Base-by-base conservation (phyloP, 2,113 vertebrate species). In the Nicator chloris region DNA sequence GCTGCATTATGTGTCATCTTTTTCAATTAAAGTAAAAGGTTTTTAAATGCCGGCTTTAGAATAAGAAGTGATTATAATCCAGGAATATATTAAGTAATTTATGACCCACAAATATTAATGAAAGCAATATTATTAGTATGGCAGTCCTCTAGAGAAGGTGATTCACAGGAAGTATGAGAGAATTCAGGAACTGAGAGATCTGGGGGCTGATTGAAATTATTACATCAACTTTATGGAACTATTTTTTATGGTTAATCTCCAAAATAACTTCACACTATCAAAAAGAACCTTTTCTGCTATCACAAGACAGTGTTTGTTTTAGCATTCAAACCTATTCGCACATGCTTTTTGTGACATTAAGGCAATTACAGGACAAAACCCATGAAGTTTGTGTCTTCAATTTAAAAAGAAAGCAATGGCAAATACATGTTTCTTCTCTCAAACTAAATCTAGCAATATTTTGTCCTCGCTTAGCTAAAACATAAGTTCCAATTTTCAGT, bases 1-100 rank as follows among this genome's bases (percentile, higher is more conserved):
- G 13, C 26, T 44, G 10, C n/a, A 42, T 71, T 60, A 5, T 39
- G 2, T 24, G 8, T 5, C 1, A 0, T 0, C 4, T 45, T 49
- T 68, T 69, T 35, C 24, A 70, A 28, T 54, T 84, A 71, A 50
- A 59, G 64, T 37, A 81, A 63, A 63, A 60, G 11, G 1, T 51
- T 78, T 68, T 44, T 16, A 75, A 82, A 79, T 23, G 5, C 6
- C 69, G 13, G 1, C 2, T 57, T 76, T 72, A 59, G 37, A 80
- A 72, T 20, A 64, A 89, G 16, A 57, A 68, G 17, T 40, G 19
- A 10, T 7, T 84, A 3, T 22, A 30, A 9, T 70, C 20, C 11
- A 50, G 50, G 60, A 83, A 75, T n/a, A 82, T 16, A n/a, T 56
- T 35, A 54, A 27, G 9, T 42, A 9, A 35, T 42, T n/a, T 24